Base-by-base conservation (phyloP, 2,888 invertebrate species). In the Thymelicus acteon region DNA sequence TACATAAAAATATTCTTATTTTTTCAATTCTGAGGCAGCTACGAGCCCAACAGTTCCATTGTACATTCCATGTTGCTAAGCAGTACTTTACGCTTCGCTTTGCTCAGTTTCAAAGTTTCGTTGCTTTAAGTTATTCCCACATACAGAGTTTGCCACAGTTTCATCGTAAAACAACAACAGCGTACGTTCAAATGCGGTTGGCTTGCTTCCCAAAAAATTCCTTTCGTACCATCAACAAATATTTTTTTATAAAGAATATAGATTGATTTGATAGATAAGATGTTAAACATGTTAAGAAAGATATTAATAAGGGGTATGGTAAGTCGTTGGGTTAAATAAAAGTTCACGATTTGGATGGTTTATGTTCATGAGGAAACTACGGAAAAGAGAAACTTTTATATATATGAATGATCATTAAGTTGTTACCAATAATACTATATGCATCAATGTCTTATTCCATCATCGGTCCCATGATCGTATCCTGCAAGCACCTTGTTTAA, bases 31-130 rank as follows among this genome's bases (percentile, higher is more conserved):
- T 19, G 49, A 15, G 49, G 49, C 15, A 49, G 8, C 0, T 52
- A 52, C 15, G 49, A 49, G 6, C 49, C 49, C 49, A 15, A 52
- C 49, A 52, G 49, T 52, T 52, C 31, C 31, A 47, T 48, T 8
- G 13, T 62, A 37, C 47, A 62, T 62, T 62, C 62, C 48, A 49
- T 62, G 62, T 62, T 48, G 47, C n/a, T n/a, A 48, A 62, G n/a
- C 62, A 48, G 62, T 48, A 48, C 62, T 61, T 19, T 48, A 48
- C 48, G 62, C 47, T 61, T 47, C 61, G 24, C 47, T 61, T 61
- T 62, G 62, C 15, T 62, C 48, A 48, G 62, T 62, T 62, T 62
- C 49, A 48, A 62, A 62, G 62, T 62, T 62, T 48, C 48, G 24
- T 48, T 60, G 47, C 48, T 58, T 58, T 54, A 61, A 61, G 61